Evolutionary conservation across 2,888 invertebrate genomes (phyloP).

Genomic region (Leptopilina myrica): DNA sequence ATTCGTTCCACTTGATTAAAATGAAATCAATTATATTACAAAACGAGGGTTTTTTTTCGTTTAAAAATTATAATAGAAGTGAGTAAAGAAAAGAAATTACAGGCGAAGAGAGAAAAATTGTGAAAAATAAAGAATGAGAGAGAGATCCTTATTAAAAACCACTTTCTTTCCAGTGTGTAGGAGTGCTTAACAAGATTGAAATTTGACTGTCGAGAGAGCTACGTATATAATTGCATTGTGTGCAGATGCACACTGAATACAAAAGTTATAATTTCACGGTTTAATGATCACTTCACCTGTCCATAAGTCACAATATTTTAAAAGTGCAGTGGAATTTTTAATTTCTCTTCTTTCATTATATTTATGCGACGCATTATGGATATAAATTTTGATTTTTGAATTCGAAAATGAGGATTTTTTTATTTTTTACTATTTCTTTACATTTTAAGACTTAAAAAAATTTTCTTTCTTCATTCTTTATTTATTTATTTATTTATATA

Average conservation of each 20-base stretch:
- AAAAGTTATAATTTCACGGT: conserved; percentile 66
- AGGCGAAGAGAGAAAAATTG: neutral
- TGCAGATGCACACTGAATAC: conserved; percentile 27
- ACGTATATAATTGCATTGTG: conserved; percentile 19
- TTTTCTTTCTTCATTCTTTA: too few relatives aligned
- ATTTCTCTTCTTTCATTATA: neutral
- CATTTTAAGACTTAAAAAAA: too few relatives aligned
- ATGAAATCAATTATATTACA: neutral
- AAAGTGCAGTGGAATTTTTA: neutral
- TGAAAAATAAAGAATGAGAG: neutral
- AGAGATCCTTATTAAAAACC: neutral
- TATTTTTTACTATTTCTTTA: too few relatives aligned
- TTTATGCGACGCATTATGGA: too few relatives aligned
- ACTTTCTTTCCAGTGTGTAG: neutral
- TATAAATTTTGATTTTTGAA: too few relatives aligned
- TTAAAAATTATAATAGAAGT: neutral
- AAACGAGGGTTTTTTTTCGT: neutral
- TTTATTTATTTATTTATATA: too few relatives aligned
- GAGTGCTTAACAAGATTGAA: conserved; percentile 30
- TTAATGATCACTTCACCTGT: conserved; percentile 63
- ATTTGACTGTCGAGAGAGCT: neutral
- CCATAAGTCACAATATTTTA: neutral
- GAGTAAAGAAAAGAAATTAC: neutral
- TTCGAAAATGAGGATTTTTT: too few relatives aligned
- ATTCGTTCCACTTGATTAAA: conserved; percentile 27